Conservation (phyloP, 2,888 invertebrate genomes). For the Macrophya alboannulata region DNA sequence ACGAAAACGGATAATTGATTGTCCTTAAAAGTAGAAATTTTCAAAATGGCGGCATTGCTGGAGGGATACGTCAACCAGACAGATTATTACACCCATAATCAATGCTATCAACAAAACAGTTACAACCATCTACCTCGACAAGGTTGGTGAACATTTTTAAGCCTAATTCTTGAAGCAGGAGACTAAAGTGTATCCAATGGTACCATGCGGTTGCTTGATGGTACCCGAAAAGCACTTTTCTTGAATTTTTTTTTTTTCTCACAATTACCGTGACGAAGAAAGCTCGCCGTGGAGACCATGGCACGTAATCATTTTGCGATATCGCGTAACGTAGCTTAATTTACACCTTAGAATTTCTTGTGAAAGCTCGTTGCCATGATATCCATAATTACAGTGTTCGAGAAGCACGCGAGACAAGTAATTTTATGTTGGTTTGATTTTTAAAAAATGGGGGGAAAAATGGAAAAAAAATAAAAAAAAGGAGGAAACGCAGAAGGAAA, state of each 20-base stretch:
- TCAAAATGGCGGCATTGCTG: slow-evolving; percentile 39
- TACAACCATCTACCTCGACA: slow-evolving; percentile 21
- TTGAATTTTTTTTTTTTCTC: too few species aligned
- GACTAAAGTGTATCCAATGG: neutral
- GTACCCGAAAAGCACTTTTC: neutral
- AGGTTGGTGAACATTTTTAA: slow-evolving; percentile 17
- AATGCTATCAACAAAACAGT: slow-evolving; percentile 43
- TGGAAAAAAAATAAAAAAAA: neutral
- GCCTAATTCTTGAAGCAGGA: neutral
- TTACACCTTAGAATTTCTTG: neutral
- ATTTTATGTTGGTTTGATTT: neutral
- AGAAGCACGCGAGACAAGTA: neutral
- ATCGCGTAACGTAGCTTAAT: neutral
- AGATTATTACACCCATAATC: slow-evolving; percentile 50
- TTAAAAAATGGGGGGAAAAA: neutral
- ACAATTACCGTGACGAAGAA: neutral
- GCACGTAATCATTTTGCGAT: neutral
- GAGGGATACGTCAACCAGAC: slow-evolving; percentile 49
- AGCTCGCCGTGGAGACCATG: neutral
- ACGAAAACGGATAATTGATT: slow-evolving; percentile 22
- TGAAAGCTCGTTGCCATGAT: neutral
- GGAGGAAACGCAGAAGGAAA: neutral
- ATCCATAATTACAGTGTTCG: neutral
- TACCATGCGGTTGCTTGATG: neutral
- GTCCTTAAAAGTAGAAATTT: neutral